Percentiles rank a stretch among this genome's conserved stretches.
phyloP scores from a whole-genome alignment of 2,888 invertebrate species.

The Piscicola geometra region DNA sequence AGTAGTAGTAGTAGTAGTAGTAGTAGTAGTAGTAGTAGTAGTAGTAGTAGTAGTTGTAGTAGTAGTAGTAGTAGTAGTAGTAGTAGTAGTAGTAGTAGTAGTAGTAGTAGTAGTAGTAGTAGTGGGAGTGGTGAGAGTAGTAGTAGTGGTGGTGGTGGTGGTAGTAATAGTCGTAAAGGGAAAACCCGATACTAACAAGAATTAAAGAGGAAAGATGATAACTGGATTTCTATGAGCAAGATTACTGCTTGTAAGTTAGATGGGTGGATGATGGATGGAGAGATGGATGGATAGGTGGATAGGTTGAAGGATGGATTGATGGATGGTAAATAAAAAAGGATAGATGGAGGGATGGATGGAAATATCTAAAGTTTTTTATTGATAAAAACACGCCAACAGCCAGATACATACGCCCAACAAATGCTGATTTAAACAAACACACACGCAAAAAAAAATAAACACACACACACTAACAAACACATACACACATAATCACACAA shows the following conservation, averaged over 20 bases:
- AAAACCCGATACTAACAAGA: too few species aligned
- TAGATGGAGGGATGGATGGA: neutral
- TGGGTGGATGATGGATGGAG: conserved; percentile 16
- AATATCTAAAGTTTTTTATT: too few species aligned
- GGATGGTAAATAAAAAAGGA: neutral
- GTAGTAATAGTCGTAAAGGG: neutral
- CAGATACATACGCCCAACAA: too few species aligned
- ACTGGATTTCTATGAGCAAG: neutral
- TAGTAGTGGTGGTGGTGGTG: conserved; percentile 19
- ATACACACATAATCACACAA: too few species aligned
- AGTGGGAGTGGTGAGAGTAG: conserved; percentile 5
- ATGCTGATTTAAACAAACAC: too few species aligned
- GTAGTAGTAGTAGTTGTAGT: conserved; percentile 32
- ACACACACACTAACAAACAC: too few species aligned
- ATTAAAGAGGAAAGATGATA: too few species aligned
- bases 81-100: conserved; percentile 32
- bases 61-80: conserved; percentile 32
- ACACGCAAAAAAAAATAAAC: too few species aligned
- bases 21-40: conserved; percentile 35
- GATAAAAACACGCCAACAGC: too few species aligned
- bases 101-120: conserved; percentile 32
- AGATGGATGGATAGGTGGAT: conserved; percentile 8
- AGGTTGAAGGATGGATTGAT: neutral
- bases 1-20: conserved; percentile 34
- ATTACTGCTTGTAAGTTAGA: neutral